Evolutionary conservation across 2,113 vertebrate genomes (phyloP).

Genomic region (Hippocampus zosterae): DNA sequence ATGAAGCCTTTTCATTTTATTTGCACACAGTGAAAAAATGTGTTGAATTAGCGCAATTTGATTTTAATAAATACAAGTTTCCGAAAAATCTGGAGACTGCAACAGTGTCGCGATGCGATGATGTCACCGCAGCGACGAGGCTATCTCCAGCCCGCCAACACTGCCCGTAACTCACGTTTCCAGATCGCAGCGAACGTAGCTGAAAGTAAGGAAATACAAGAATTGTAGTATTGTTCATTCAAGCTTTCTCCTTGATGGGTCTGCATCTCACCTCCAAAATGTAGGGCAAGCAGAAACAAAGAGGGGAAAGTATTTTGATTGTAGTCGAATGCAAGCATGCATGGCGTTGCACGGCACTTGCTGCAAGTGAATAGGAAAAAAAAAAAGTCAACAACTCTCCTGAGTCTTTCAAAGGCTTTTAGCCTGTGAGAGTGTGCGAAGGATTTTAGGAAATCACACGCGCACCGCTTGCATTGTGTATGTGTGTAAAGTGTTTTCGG

Average conservation of each 20-base stretch:
- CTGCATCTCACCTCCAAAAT: conserved; percentile 36
- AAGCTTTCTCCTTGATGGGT: conserved; percentile 43
- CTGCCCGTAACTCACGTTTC: no score
- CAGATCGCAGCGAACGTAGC: no score
- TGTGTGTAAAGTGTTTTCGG: conserved; percentile 16
- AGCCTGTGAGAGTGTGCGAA: conserved; percentile 14
- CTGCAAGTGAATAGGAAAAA: conserved; percentile 27
- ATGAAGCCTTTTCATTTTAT: no score
- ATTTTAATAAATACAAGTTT: no score
- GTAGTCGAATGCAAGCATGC: conserved; percentile 9
- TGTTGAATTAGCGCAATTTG: no score
- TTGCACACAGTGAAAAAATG: no score
- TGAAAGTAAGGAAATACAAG: neutral
- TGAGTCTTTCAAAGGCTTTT: conserved; percentile 46
- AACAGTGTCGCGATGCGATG: no score
- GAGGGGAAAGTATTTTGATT: conserved; percentile 41
- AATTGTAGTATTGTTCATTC: conserved; percentile 45
- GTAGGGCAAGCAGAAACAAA: conserved; percentile 41
- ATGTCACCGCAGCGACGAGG: no score
- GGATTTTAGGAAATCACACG: conserved; percentile 31
- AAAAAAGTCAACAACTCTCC: conserved; percentile 41
- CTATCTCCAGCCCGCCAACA: no score
- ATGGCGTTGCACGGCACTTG: neutral
- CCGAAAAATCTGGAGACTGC: no score
- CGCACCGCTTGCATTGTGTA: neutral